phyloP scores from a whole-genome alignment of 2,797 vertebrate genomes.

The Acanthurus leucopareius region DNA sequence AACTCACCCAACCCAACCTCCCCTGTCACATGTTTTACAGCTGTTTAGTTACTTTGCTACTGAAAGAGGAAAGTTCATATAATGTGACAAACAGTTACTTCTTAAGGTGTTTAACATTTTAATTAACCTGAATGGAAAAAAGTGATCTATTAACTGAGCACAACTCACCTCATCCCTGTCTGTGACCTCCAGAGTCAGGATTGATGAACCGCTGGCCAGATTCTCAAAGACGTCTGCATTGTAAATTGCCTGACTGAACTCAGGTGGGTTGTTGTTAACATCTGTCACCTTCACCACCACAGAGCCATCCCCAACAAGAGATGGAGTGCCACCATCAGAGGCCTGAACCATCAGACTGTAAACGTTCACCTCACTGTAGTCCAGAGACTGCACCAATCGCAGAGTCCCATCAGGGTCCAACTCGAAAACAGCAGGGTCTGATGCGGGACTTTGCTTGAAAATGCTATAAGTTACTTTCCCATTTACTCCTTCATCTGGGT shows the following conservation, averaged over 20 bases:
- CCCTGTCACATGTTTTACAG: too few relatives aligned
- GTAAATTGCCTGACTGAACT: conserved; percentile 79
- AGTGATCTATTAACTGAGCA: neutral
- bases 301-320: conserved; percentile 42
- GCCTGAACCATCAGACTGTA: conserved; percentile 82
- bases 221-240: conserved; percentile 80
- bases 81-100: too few relatives aligned
- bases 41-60: too few relatives aligned
- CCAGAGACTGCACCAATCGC: conserved; percentile 72
- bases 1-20: too few relatives aligned
- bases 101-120: too few relatives aligned
- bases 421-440: conserved; percentile 49
- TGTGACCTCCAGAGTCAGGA: conserved; percentile 79
- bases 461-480: conserved; percentile 76
- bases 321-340: conserved; percentile 80
- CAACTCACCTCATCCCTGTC: conserved; percentile 84
- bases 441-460: conserved; percentile 68
- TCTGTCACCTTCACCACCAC: conserved; percentile 81
- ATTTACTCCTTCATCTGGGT: conserved; percentile 81
- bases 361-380: conserved; percentile 75
- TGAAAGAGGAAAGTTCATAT: too few relatives aligned
- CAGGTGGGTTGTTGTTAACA: conserved; percentile 84
- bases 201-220: conserved; percentile 73
- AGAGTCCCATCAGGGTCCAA: conserved; percentile 76
- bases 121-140: conserved; percentile 58